Evolutionary conservation across 2,113 vertebrate species (phyloP), one percentile per base, ranked within the genome.

Genomic region (Elephantulus edwardii): DNA sequence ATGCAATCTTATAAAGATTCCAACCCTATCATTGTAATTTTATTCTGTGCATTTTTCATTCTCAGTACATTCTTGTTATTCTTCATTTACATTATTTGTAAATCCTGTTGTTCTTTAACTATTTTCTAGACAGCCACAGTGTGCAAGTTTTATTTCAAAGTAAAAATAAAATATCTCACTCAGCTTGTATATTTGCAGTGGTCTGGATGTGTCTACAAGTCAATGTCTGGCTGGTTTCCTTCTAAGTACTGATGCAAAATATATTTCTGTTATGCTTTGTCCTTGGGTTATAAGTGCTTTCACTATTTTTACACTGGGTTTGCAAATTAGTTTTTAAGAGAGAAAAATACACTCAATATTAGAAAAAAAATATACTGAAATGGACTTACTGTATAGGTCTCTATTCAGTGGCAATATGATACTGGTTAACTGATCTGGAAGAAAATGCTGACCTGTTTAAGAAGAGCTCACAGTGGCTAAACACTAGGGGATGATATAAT

Each of bases 381-480:
- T 93, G 60, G 50, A 86, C 58, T 80, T 35, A 87, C 90, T 22
- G 60, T 4, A 83, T 83, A 16, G 17, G 7, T 71, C 10, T 17
- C 46, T 90, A 24, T 80, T 90, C 88, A 58, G 19, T 79, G 40
- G 33, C 38, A 85, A 42, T 52, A 58, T 80, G 50, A 64, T 78
- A 0, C 62, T 52, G 13, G 11, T 52, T 72, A 77, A 70, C 19
- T 74, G 12, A 79, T 82, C 20, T 83, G 30, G n/a, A 54, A 68
- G 48, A 88, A 90, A 85, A 93, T 78, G 33, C 3, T 33, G 77
- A n/a, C 19, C 8, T 66, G 80, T 28, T 66, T 46, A 44, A 79
- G 56, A 92, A 82, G 33, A 95, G 85, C 86, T 83, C 17, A 62
- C 17, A 33, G 48, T 90, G 52, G 5, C 26, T 35, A 33, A 38